Base-by-base conservation (phyloP, 2,113 vertebrate species). In the Poecilia latipinna region DNA sequence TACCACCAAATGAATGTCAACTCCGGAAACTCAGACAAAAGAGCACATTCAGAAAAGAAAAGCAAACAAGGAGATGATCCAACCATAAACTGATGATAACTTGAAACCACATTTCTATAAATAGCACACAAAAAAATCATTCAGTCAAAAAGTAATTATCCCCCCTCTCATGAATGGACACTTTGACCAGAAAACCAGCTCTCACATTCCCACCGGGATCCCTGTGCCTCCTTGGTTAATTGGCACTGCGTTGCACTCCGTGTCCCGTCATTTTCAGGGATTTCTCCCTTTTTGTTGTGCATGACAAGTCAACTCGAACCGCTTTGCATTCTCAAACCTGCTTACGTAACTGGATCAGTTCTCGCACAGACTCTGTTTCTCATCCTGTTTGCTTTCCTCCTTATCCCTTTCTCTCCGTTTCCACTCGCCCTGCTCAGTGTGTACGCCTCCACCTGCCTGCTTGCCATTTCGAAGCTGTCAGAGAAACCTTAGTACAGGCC, bases 321-420 rank as follows among this genome's bases (percentile, higher is more conserved):
- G 65, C 78, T 90, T 83, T 89, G 78, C 90, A 83, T 83, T 88
- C 88, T 86, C 87, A 91, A 79, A 85, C 89, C 79, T 80, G 67
- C 80, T 94, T 94, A 91, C 86, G 82, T 94, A 94, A 94, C 89
- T 83, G 88, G 85, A 89, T 90, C 84, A 86, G 79, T 74, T 76
- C 74, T 79, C 68, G 75, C 70, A 39, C 68, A 39, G 77, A 69
- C 81, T 75, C 83, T 69, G 54, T 83, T 72, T 82, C 79, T 80
- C 87, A 81, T 90, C 83, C 89, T 75, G 75, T 81, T 84, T 79
- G 39, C 48, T 72, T 72, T 77, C 24, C 57, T 13, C 29, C 48
- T 48, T 70, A 73, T 75, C 78, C 57, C 64, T 69, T 62, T 78
- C 61, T 29, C 48, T n/a, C 60, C 15, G 42, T 74, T 73, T 68